Evolutionary conservation across 2,888 invertebrate species (phyloP).

Genomic region (Trachelus troglodyta): DNA sequence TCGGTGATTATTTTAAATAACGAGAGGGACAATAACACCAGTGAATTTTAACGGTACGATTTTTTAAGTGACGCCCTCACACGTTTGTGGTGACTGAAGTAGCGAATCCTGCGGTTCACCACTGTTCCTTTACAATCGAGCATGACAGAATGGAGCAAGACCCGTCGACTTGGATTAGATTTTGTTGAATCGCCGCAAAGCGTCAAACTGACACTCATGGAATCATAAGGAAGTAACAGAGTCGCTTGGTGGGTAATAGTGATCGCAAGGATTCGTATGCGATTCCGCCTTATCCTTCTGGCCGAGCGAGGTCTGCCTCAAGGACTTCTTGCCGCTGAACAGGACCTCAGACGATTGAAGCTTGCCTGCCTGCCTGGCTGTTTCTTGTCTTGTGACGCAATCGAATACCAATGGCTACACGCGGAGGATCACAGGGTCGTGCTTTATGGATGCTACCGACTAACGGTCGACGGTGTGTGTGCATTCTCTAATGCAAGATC

Average conservation of each 20-base stretch:
- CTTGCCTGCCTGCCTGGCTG: neutral
- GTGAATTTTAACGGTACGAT: neutral
- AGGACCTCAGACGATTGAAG: slow-evolving; percentile 21
- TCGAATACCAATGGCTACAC: slow-evolving; percentile 33
- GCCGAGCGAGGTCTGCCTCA: slow-evolving; percentile 39
- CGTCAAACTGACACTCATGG: neutral
- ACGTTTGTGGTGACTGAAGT: neutral
- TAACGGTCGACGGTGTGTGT: slow-evolving; percentile 33
- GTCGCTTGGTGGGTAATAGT: neutral
- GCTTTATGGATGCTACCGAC: slow-evolving; percentile 37
- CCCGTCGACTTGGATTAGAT: neutral
- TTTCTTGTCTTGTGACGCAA: slow-evolving; percentile 35
- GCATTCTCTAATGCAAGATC: neutral
- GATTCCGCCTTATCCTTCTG: slow-evolving; percentile 33
- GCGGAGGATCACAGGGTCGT: slow-evolving; percentile 29
- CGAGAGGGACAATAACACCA: neutral
- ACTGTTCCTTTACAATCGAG: neutral
- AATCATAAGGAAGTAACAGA: neutral
- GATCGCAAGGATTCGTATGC: neutral
- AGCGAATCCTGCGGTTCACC: neutral
- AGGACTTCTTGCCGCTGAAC: slow-evolving; percentile 35
- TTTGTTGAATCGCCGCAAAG: neutral
- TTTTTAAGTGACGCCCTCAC: neutral
- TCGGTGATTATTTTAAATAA: neutral
- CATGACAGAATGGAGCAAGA: neutral